phyloP scores from a whole-genome alignment of 2,888 invertebrate species.

The Meliscaeva auricollis region DNA sequence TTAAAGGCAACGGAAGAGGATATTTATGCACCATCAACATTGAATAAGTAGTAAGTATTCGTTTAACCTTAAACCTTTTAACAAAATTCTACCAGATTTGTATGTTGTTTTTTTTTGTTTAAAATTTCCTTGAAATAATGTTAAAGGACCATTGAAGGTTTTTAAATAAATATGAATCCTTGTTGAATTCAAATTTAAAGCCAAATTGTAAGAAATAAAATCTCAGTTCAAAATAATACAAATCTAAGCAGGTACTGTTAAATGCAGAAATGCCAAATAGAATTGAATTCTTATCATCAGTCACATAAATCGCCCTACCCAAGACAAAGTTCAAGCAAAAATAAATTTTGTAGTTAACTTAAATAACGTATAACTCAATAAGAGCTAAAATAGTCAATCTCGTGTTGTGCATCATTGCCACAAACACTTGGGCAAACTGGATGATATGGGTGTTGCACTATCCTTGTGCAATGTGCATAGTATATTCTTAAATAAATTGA shows the following conservation, averaged over 20 bases:
- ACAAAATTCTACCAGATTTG: background rate
- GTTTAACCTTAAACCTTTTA: slow-evolving; percentile 3
- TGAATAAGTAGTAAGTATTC: slow-evolving; percentile 61
- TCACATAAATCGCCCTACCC: no score
- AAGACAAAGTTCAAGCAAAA: background rate
- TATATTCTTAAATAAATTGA: slow-evolving; percentile 43
- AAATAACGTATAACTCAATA: background rate
- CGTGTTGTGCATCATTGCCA: slow-evolving; percentile 7
- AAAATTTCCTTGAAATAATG: background rate
- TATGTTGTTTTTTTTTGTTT: background rate
- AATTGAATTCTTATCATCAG: no score
- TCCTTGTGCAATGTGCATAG: slow-evolving; percentile 1
- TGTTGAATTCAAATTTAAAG: no score
- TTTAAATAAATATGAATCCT: background rate
- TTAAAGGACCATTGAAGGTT: background rate
- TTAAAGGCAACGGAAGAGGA: slow-evolving; percentile 59
- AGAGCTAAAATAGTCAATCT: slow-evolving; percentile 6
- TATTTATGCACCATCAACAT: slow-evolving; percentile 63
- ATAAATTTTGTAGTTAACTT: background rate
- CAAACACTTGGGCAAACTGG: slow-evolving; percentile 13
- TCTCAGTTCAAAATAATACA: no score
- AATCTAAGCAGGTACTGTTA: no score
- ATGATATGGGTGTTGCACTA: slow-evolving; percentile 7
- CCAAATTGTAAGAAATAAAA: no score
- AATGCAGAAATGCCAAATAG: no score